These are phyloP conservation scores for Uria aalge DNA, from an alignment of 2,113 vertebrate genomes.

Conservation along the genomic window DNA sequence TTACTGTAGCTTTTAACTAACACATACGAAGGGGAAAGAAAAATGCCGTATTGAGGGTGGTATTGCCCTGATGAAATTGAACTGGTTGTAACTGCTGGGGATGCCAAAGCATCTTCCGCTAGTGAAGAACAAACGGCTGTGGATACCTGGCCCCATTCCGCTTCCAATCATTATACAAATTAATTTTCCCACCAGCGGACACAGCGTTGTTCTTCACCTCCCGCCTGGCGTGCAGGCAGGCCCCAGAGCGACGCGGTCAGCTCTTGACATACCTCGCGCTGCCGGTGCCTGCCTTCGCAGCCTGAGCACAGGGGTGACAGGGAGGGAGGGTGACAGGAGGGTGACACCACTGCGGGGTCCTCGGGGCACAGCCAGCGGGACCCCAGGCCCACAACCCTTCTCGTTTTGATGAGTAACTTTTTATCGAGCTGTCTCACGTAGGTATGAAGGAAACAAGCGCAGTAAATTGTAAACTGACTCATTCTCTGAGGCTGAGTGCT, in stretches of 20 bases:
- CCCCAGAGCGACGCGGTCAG: too few species aligned
- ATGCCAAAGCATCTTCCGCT: neutral
- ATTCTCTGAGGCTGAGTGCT: neutral
- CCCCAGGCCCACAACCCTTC: neutral
- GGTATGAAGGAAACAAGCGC: neutral
- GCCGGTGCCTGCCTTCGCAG: neutral
- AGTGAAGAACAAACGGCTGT: neutral
- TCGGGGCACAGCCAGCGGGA: accelerated
- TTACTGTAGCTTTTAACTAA: neutral
- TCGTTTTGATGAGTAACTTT: neutral
- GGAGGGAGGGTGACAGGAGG: neutral
- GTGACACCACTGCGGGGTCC: neutral
- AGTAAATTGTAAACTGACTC: neutral
- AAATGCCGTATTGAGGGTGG: neutral
- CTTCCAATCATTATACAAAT: neutral
- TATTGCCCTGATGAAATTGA: neutral
- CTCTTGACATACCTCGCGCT: neutral
- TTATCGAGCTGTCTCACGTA: accelerated
- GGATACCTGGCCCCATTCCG: neutral
- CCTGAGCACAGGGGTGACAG: neutral
- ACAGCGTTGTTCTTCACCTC: neutral
- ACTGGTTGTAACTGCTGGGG: neutral
- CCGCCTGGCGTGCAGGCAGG: neutral
- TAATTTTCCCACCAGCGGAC: neutral
- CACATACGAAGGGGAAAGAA: accelerated